phyloP scores from a whole-genome alignment of 2,888 invertebrate genomes.

The Agrilus mali region DNA sequence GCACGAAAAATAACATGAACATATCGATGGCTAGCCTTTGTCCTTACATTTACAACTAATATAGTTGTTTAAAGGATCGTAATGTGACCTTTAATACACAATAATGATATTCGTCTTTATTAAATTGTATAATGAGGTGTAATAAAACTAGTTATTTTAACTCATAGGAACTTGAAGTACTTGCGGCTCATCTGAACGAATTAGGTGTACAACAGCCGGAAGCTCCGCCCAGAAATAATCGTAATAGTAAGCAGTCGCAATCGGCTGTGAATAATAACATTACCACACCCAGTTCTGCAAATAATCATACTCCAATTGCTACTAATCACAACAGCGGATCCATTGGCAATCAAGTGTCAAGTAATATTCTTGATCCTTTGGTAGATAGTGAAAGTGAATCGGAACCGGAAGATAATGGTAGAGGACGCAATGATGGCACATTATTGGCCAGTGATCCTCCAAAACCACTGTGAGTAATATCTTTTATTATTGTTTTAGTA shows the following conservation, averaged over 20 bases:
- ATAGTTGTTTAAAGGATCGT: too few species aligned
- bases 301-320: conserved; percentile 21
- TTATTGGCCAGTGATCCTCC: conserved; percentile 92
- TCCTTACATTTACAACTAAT: too few species aligned
- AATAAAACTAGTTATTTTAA: conserved; percentile 8
- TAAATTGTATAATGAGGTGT: too few species aligned
- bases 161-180: conserved; percentile 83
- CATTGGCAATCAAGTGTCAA: conserved; percentile 24
- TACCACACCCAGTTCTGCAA: conserved; percentile 25
- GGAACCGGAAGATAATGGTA: conserved; percentile 70
- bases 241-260: conserved; percentile 28
- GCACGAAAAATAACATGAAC: too few species aligned
- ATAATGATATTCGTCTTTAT: too few species aligned
- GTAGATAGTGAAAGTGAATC: conserved; percentile 71
- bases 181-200: conserved; percentile 93
- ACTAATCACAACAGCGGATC: conserved; percentile 12
- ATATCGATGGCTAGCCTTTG: too few species aligned
- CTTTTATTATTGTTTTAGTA: not conserved
- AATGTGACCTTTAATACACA: too few species aligned
- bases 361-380: conserved; percentile 50
- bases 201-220: conserved; percentile 65
- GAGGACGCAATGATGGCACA: conserved; percentile 84
- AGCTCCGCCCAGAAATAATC: conserved; percentile 55
- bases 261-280: conserved; percentile 27
- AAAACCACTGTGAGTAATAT: conserved; percentile 76